A percentile compares a stretch with the other conserved stretches of the same genome.
Evolutionary conservation across 92 coral and sea anemone genomes (phyloP).

Genomic region (Bergia puertoricense): DNA sequence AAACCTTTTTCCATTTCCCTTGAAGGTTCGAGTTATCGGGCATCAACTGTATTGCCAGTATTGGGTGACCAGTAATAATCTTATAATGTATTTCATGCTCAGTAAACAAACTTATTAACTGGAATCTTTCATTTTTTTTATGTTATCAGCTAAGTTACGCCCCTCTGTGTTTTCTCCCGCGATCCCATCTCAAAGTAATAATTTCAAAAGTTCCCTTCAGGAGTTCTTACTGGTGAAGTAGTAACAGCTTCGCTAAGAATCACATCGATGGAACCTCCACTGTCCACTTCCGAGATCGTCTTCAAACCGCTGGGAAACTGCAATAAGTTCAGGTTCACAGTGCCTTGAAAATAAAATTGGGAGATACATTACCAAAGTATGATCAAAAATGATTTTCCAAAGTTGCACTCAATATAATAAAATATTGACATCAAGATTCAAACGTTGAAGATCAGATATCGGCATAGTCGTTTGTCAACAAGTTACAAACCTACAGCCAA

Average conservation of each 20-base stretch:
- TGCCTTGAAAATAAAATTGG: background rate
- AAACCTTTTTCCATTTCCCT: no score
- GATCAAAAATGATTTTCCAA: background rate
- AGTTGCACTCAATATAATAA: background rate
- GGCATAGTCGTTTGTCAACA: background rate
- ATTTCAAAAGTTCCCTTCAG: no score
- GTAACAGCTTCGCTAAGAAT: constrained; percentile 21
- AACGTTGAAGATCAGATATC: background rate
- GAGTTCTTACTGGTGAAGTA: constrained; percentile 27
- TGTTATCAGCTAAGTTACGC: no score
- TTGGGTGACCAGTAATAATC: no score
- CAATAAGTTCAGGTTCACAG: background rate
- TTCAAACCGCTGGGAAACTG: constrained; percentile 21
- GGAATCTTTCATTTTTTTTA: no score
- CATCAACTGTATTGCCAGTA: no score
- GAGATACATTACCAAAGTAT: background rate
- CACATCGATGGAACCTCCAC: constrained; percentile 23
- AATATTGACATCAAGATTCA: background rate
- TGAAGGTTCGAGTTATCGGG: no score
- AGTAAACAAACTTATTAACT: no score
- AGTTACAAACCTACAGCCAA: constrained; percentile 27
- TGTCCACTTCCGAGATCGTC: constrained; percentile 25
- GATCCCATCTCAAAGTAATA: no score
- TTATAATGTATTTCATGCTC: no score
- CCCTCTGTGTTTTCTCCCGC: no score